Percentiles rank a stretch among this genome's conserved stretches.
Conservation (phyloP, 1,140 invertebrate genomes). For the Mylabris phalerata region DNA sequence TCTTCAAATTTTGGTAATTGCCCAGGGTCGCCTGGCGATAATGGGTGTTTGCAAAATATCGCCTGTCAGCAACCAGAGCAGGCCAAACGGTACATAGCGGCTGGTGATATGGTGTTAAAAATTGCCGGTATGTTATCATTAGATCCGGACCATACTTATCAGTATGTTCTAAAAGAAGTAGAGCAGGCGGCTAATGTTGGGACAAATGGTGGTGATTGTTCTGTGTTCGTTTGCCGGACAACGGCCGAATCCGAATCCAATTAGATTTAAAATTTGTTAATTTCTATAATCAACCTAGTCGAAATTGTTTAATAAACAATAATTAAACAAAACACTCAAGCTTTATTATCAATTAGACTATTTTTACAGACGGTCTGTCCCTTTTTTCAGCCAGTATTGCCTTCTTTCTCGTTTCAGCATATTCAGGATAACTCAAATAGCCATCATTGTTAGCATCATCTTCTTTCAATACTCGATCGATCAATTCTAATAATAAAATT, state of each 20-base stretch:
- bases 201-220: conserved; percentile 32
- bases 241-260: not conserved
- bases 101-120: conserved; percentile 65
- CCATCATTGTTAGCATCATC: conserved; percentile 78
- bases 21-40: conserved; percentile 51
- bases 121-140: conserved; percentile 54
- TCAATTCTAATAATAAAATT: conserved; percentile 52
- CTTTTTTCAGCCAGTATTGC: conserved; percentile 4
- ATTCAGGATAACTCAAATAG: conserved; percentile 74
- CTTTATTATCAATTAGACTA: not conserved
- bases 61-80: conserved; percentile 67
- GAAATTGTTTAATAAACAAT: too few relatives aligned
- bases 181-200: conserved; percentile 34
- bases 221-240: not conserved
- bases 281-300: too few relatives aligned
- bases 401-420: conserved; percentile 51
- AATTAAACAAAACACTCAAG: not conserved
- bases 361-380: conserved; percentile 6
- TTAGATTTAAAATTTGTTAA: too few relatives aligned
- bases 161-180: conserved; percentile 31
- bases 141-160: conserved; percentile 26
- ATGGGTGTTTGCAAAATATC: conserved; percentile 67
- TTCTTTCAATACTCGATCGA: conserved; percentile 68
- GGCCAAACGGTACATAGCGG: conserved; percentile 64
- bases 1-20: conserved; percentile 1